A percentile compares a stretch with the other conserved stretches of the same genome.
These are phyloP conservation scores for Bostrychus sinensis DNA, from an alignment of 2,113 vertebrate genomes.

Conservation along the genomic window DNA sequence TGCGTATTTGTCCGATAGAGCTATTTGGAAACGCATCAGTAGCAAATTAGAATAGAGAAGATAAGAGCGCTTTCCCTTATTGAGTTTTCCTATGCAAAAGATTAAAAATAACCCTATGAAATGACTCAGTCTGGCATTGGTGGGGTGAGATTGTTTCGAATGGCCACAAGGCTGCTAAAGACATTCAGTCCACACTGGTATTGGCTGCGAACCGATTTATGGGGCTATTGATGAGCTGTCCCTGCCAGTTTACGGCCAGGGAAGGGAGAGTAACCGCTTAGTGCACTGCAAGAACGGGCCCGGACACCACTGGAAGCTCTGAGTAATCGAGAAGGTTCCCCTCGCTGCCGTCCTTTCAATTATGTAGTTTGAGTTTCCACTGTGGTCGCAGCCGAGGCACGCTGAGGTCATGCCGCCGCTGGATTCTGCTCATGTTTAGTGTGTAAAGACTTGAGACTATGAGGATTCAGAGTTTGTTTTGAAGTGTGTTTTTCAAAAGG, in stretches of 20 bases:
- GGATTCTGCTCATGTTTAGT: constrained; percentile 41
- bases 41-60: constrained; percentile 28
- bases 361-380: constrained; percentile 79
- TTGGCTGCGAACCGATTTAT: constrained; percentile 65
- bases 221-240: constrained; percentile 65
- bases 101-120: constrained; percentile 70
- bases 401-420: constrained; percentile 66
- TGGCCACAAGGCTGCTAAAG: constrained; percentile 57
- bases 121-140: constrained; percentile 68
- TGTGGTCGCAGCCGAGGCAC: constrained; percentile 61
- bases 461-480: neutral
- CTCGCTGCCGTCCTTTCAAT: constrained; percentile 74
- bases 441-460: constrained; percentile 13
- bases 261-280: constrained; percentile 33
- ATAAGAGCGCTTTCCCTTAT: constrained; percentile 18
- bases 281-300: constrained; percentile 55
- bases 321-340: constrained; percentile 72
- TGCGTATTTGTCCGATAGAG: constrained; percentile 45
- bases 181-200: constrained; percentile 60
- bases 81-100: constrained; percentile 2
- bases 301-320: constrained; percentile 67
- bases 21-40: constrained; percentile 56
- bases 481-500: constrained; percentile 13
- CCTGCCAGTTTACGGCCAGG: constrained; percentile 33
- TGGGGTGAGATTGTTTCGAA: constrained; percentile 44